Evolutionary conservation across 2,888 invertebrate genomes (phyloP), one percentile per base, ranked within the genome.

Genomic region (Latheticus oryzae): DNA sequence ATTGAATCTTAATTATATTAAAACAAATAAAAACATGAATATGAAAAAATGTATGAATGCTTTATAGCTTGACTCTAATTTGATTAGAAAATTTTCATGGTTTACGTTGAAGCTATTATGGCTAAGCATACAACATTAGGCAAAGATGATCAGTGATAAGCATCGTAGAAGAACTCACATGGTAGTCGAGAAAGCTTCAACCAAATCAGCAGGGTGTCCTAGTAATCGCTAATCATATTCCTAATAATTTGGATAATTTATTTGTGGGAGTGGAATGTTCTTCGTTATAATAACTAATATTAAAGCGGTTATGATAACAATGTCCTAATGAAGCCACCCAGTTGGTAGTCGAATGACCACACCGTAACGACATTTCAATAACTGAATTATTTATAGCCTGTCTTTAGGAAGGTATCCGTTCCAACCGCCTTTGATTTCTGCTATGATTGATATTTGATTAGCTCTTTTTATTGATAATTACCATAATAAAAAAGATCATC

Each of bases 331-430:
- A 75, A 76, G 73, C 77, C 77, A 76, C 77, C 77, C 77, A 76
- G 69, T 58, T 38, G 58, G 52, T 51, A 43, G 50, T 58, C 52
- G 47, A 23, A 62, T 67, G 63, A 63, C 58, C 51, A 55, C 60
- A 70, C 70, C 71, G 72, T 73, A 73, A 69, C 70, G 70, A 69
- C 69, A 75, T 75, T 74, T 75, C 73, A 74, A 76, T 76, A 76
- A 76, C 73, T 76, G 76, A 77, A 77, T 77, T 77, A 76, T 76
- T 76, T 77, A 77, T 76, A 68, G 66, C 60, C 61, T 53, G 63
- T 66, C 65, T 43, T 50, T 23, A 50, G 68, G 66, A 67, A 65
- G 65, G 65, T 62, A 67, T 62, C 55, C 58, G 54, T 61, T 66
- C 56, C 58, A 63, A 64, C 64, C 66, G 62, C 58, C 55, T 52